Conservation (phyloP, 1,140 invertebrate genomes). For the Argopecten irradians region DNA sequence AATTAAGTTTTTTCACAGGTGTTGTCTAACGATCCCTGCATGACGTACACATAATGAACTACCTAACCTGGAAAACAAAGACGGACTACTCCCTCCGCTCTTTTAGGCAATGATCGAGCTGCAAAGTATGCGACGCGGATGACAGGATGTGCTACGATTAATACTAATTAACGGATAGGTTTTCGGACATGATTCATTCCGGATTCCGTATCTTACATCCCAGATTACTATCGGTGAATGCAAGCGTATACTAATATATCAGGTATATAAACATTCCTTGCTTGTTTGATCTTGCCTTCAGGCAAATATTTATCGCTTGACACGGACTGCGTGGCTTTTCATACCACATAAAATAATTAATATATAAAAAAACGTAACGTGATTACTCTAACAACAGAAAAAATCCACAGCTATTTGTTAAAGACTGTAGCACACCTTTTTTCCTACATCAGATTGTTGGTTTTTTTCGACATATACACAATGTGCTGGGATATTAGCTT, state of each 20-base stretch:
- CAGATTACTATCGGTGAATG: neutral
- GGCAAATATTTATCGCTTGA: neutral
- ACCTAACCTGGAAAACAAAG: neutral
- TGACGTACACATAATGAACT: constrained; percentile 8
- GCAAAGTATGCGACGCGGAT: constrained; percentile 5
- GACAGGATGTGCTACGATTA: constrained; percentile 5
- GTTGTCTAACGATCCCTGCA: neutral
- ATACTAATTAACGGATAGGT: constrained; percentile 9
- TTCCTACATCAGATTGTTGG: neutral
- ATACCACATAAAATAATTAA: neutral
- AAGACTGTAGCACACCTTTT: neutral
- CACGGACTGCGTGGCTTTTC: neutral
- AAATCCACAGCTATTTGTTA: neutral
- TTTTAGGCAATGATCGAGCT: neutral
- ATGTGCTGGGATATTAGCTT: too few species aligned
- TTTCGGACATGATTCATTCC: constrained; percentile 15
- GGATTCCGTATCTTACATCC: neutral
- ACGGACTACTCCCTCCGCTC: neutral
- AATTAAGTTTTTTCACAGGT: neutral
- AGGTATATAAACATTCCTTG: neutral
- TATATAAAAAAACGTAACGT: neutral
- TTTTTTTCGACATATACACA: neutral
- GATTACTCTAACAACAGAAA: neutral
- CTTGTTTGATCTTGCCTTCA: neutral
- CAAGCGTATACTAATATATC: neutral